Conservation (phyloP, 1,140 invertebrate genomes). For the Heliconius eleuchia region DNA sequence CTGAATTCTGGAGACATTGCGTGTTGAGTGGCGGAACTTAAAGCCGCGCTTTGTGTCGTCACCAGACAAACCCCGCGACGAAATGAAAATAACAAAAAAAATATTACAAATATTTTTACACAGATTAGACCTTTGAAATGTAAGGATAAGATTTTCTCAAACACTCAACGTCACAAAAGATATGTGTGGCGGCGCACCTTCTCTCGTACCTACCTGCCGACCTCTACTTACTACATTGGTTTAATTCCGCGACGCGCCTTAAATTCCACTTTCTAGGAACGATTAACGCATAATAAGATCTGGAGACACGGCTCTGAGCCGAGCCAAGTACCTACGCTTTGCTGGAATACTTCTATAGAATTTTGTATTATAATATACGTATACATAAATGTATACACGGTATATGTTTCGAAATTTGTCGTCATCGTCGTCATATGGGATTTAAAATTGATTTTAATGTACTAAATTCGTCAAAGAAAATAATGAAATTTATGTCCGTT, state of each 20-base stretch:
- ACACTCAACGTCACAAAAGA: neutral
- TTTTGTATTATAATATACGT: slow-evolving; percentile 5
- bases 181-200: slow-evolving; percentile 3
- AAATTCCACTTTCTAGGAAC: slow-evolving; percentile 17
- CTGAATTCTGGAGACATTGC: no score
- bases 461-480: no score
- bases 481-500: no score
- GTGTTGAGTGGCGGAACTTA: no score
- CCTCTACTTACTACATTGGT: neutral
- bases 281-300: slow-evolving; percentile 11
- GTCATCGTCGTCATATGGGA: neutral
- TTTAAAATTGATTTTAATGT: neutral
- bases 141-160: neutral
- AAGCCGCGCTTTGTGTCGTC: no score
- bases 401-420: neutral
- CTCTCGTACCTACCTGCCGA: neutral
- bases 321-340: neutral
- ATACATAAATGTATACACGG: neutral
- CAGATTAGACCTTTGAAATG: neutral
- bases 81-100: no score
- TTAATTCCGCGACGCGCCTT: slow-evolving; percentile 6
- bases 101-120: no score
- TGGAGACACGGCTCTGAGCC: slow-evolving; percentile 7
- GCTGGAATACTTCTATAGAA: slow-evolving; percentile 1
- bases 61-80: no score